Percentiles rank a stretch among this genome's conserved stretches.
Conservation (phyloP, 2,888 invertebrate genomes). For the Drosophila koepferae region DNA sequence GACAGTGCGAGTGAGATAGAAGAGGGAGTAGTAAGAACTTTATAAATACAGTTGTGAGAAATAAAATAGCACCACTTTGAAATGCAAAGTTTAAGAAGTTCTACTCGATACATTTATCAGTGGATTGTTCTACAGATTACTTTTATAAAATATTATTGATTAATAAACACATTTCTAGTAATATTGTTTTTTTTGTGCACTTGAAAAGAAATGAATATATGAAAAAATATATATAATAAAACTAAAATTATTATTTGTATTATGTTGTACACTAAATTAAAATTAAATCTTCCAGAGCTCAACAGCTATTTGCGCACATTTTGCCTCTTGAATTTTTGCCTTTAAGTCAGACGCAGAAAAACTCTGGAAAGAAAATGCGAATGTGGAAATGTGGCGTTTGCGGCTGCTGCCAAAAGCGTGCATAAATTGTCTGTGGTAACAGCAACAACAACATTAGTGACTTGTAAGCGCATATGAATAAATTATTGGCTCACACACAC, state of each 20-base stretch:
- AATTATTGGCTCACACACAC: slow-evolving; percentile 79
- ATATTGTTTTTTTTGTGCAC: no score
- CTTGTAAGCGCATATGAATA: slow-evolving; percentile 85
- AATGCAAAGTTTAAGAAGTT: no score
- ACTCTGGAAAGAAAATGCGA: slow-evolving; percentile 45
- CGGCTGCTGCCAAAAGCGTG: slow-evolving; percentile 66
- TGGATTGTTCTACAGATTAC: no score
- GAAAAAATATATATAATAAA: no score
- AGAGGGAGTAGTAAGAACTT: background rate
- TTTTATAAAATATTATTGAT: no score
- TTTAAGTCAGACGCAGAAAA: slow-evolving; percentile 47
- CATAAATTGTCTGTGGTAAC: slow-evolving; percentile 85
- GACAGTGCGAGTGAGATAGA: background rate
- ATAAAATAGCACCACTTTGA: no score
- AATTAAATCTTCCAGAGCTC: background rate
- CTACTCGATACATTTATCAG: no score
- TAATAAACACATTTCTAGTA: no score
- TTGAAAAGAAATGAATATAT: no score
- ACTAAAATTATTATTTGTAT: no score
- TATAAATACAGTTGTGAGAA: no score
- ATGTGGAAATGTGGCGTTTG: slow-evolving; percentile 41
- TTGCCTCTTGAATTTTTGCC: slow-evolving; percentile 35
- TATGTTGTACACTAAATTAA: background rate
- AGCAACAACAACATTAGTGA: slow-evolving; percentile 77
- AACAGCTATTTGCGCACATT: background rate